Evolutionary conservation across 2,113 vertebrate genomes (phyloP), one percentile per base, ranked within the genome.

Genomic region (Amphiprion ocellaris): DNA sequence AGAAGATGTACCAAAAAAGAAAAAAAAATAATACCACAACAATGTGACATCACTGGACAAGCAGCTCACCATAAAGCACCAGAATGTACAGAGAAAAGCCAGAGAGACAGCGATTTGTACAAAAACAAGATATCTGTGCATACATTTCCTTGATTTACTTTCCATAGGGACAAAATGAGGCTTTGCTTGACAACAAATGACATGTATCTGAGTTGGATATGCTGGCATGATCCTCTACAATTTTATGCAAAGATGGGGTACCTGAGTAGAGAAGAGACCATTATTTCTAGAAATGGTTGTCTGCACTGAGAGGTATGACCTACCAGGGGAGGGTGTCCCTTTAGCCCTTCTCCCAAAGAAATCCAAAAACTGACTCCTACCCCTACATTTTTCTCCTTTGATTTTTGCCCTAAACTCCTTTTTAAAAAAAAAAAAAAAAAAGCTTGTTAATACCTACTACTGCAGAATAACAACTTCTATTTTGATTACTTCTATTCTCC

Each of bases 181-280:
- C 54, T 65, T 79, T 67, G 16, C 54, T 72, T 78, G 62, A 86
- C 44, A 65, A 65, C 63, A 79, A 69, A 81, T 74, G 23, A 77
- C 59, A 66, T 76, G 50, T 69, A 68, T 84, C 74, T 69, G 61
- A 90, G 71, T 62, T 9, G 26, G 33, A 69, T 67, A 76, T 81
- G 74, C 79, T 86, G 82, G 74, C 74, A 85, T 74, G 74, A 79
- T 86, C 47, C 70, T 87, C 69, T 66, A 82, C 78, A 81, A 56
- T 69, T 86, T 50, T 53, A 87, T 85, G 71, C 59, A 87, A 83
- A 82, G 58, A 85, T 87, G 83, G 49, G 64, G 50, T 79, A 93
- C 92, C 93, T 91, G 90, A 94, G 90, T 81, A 85, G 83, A 89
- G 77, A 80, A 79, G 67, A 88, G 64, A 84, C 71, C 33, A 71